A percentile compares a stretch with the other conserved stretches of the same genome.
Evolutionary conservation across 2,797 vertebrate species (phyloP).

Genomic region (Coracias cyanogaster): DNA sequence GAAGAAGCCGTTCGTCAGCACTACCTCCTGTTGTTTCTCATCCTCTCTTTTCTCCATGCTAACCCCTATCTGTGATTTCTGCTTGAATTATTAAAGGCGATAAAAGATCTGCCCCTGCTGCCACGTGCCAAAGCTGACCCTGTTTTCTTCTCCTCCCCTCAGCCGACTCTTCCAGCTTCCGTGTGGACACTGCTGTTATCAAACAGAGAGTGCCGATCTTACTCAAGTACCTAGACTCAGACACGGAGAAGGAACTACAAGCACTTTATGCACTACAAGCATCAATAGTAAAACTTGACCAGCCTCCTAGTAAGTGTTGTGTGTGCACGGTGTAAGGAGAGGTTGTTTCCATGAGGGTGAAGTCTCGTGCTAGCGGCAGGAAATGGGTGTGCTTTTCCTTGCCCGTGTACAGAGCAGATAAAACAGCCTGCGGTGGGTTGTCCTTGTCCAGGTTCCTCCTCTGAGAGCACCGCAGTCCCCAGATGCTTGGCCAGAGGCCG

Average conservation of each 20-base stretch:
- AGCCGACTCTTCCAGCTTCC: constrained; percentile 92
- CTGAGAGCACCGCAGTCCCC: background rate
- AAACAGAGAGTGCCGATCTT: constrained; percentile 96
- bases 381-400: background rate
- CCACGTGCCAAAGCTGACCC: background rate
- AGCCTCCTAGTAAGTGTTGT: constrained; percentile 94
- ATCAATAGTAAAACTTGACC: constrained; percentile 95
- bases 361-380: background rate
- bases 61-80: background rate
- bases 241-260: constrained; percentile 98
- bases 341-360: background rate
- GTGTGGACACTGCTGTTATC: constrained; percentile 94
- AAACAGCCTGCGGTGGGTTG: background rate
- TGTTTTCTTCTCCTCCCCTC: constrained; percentile 22
- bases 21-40: background rate
- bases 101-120: background rate
- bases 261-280: constrained; percentile 99
- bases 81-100: background rate
- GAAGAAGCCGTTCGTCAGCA: background rate
- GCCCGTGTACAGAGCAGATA: background rate
- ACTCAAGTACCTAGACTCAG: constrained; percentile 98
- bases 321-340: background rate
- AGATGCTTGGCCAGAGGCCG: rapidly evolving
- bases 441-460: background rate
- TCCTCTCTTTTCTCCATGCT: background rate